Evolutionary conservation across 2,113 vertebrate species (phyloP).

Genomic region (Felis chaus): DNA sequence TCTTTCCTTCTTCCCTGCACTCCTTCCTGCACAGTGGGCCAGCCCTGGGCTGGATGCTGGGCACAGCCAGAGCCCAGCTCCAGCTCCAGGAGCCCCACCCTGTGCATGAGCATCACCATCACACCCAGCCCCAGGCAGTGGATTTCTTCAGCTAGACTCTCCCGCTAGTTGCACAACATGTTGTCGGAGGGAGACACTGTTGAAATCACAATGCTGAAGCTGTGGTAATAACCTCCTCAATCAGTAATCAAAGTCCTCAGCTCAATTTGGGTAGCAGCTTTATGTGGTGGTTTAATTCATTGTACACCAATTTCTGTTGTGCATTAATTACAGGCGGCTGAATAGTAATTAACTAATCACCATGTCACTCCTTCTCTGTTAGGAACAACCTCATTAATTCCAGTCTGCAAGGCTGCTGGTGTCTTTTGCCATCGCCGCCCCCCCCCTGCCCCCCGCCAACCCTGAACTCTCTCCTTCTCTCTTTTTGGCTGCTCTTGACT

Average conservation of each 20-base stretch:
- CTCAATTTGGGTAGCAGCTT: slow-evolving; percentile 75
- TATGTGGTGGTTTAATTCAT: slow-evolving; percentile 81
- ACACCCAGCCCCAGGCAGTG: rapidly evolving
- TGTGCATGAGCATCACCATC: rapidly evolving
- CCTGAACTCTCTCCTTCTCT: not conserved
- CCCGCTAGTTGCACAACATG: not conserved
- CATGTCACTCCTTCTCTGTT: slow-evolving; percentile 81
- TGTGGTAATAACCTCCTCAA: slow-evolving; percentile 53
- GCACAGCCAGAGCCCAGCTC: not conserved
- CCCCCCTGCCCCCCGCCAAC: not conserved
- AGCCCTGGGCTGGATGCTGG: not conserved
- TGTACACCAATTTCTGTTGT: slow-evolving; percentile 81
- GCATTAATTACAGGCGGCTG: slow-evolving; percentile 82
- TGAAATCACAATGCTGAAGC: slow-evolving; percentile 65
- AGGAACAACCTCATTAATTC: slow-evolving; percentile 84
- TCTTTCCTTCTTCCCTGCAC: not conserved
- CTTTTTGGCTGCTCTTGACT: slow-evolving; percentile 82
- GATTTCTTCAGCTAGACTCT: not conserved
- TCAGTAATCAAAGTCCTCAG: slow-evolving; percentile 76
- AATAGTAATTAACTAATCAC: slow-evolving; percentile 85
- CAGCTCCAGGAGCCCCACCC: rapidly evolving
- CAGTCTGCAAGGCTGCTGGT: slow-evolving; percentile 72
- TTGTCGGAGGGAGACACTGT: slow-evolving; percentile 27
- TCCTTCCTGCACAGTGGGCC: not conserved
- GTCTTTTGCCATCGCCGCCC: slow-evolving; percentile 66